These are phyloP conservation scores for Lycaena phlaeas DNA, from an alignment of 2,888 invertebrate species.

Conservation along the genomic window DNA sequence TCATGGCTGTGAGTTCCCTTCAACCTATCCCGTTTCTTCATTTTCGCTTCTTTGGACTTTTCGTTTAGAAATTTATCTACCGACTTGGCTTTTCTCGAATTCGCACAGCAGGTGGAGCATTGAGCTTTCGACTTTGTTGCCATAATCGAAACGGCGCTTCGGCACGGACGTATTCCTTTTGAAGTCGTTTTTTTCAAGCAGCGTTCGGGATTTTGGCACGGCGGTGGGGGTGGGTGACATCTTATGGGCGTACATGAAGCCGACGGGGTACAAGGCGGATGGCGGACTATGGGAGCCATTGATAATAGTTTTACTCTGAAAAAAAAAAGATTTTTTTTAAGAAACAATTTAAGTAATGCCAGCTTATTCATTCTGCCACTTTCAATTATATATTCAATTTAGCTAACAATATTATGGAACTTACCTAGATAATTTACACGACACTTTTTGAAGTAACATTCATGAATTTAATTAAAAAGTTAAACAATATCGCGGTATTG, in stretches of 20 bases:
- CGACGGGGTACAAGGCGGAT: slow-evolving; percentile 55
- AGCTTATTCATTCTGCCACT: slow-evolving; percentile 29
- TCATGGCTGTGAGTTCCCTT: slow-evolving; percentile 35
- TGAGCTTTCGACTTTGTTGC: slow-evolving; percentile 37
- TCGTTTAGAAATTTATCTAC: slow-evolving; percentile 39
- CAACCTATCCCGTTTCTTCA: slow-evolving; percentile 39
- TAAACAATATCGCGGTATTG: too few relatives aligned
- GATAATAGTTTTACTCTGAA: slow-evolving; percentile 29
- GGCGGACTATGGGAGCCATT: slow-evolving; percentile 53
- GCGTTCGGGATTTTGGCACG: slow-evolving; percentile 46
- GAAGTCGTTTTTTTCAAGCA: slow-evolving; percentile 42
- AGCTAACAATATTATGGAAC: slow-evolving; percentile 16
- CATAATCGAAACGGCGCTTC: slow-evolving; percentile 55
- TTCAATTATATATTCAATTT: slow-evolving; percentile 11
- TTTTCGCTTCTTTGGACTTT: slow-evolving; percentile 39
- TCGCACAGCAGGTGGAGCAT: slow-evolving; percentile 39
- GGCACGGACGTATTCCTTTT: slow-evolving; percentile 42
- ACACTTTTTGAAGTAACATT: too few relatives aligned
- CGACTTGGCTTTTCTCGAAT: neutral
- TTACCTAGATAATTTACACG: slow-evolving; percentile 26
- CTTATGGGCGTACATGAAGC: slow-evolving; percentile 48
- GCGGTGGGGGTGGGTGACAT: slow-evolving; percentile 53
- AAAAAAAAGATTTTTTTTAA: slow-evolving; percentile 16
- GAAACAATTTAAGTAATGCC: slow-evolving; percentile 24
- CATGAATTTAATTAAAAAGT: too few relatives aligned